phyloP scores from a whole-genome alignment of 2,113 vertebrate genomes.

The Poicephalus meyeri region DNA sequence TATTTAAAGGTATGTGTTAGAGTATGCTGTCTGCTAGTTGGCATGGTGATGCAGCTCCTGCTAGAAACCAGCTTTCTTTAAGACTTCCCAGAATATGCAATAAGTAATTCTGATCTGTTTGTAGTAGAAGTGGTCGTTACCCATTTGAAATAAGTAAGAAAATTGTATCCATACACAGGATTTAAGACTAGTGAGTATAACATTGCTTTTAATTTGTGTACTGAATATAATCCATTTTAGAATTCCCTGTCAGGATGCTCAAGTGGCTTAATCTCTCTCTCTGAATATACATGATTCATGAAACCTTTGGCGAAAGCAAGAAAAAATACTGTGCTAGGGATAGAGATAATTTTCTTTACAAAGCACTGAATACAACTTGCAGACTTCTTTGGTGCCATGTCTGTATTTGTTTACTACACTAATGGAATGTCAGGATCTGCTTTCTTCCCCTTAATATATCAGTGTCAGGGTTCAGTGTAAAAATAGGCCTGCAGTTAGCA shows the following conservation, averaged over 20 bases:
- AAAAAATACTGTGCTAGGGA: neutral
- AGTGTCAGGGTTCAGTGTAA: neutral
- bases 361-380: neutral
- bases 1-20: conserved; percentile 88
- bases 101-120: neutral
- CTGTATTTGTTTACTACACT: neutral
- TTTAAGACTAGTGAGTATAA: neutral
- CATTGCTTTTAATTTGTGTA: neutral
- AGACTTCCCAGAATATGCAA: neutral
- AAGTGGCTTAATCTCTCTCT: neutral
- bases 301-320: neutral
- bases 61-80: neutral
- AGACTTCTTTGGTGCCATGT: neutral
- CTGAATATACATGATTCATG: neutral
- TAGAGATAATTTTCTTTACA: neutral
- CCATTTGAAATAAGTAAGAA: neutral
- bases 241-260: neutral
- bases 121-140: neutral
- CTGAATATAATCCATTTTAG: neutral
- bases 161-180: neutral
- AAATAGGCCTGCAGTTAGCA: neutral
- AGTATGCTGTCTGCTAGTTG: neutral
- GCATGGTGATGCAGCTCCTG: neutral
- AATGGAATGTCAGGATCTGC: neutral
- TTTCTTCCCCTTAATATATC: neutral